Evolutionary conservation across 2,888 invertebrate species (phyloP).

Genomic region (Lumbricus terrestris): DNA sequence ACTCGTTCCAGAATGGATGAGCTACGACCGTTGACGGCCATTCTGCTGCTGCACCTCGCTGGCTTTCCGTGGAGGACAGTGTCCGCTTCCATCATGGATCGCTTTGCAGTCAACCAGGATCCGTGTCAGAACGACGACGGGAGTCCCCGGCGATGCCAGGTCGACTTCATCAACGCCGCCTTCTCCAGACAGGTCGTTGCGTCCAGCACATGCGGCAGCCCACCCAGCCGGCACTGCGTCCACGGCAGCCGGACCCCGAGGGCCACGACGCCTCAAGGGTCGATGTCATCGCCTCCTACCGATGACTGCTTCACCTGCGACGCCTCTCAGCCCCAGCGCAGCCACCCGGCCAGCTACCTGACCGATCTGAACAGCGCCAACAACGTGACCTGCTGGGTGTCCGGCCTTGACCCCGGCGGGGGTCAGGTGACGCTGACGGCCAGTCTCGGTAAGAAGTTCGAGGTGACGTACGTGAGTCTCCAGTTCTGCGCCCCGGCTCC

Average conservation of each 20-base stretch:
- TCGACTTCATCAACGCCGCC: conserved; percentile 97
- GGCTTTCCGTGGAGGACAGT: background rate
- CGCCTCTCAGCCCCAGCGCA: conserved; percentile 71
- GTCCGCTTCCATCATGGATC: background rate
- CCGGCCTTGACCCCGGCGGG: conserved; percentile 70
- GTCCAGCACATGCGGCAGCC: conserved; percentile 79
- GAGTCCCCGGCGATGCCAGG: conserved; percentile 82
- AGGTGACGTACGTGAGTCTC: conserved; percentile 92
- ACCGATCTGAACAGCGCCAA: conserved; percentile 96
- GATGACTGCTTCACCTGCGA: conserved; percentile 74
- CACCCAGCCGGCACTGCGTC: conserved; percentile 43
- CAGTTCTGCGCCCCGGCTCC: conserved; percentile 85
- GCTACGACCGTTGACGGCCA: background rate
- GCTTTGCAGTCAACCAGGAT: conserved; percentile 61
- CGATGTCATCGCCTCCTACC: conserved; percentile 39
- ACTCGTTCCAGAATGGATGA: background rate
- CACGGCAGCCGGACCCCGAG: background rate
- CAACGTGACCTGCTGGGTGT: conserved; percentile 97
- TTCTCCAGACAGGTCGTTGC: conserved; percentile 81
- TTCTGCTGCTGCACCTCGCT: background rate
- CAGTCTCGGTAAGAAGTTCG: conserved; percentile 92
- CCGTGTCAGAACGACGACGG: conserved; percentile 80
- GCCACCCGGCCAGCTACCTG: conserved; percentile 74
- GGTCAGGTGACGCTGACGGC: conserved; percentile 87
- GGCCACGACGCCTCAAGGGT: background rate